phyloP scores from a whole-genome alignment of 2,113 vertebrate genomes.

The Microtus pennsylvanicus region DNA sequence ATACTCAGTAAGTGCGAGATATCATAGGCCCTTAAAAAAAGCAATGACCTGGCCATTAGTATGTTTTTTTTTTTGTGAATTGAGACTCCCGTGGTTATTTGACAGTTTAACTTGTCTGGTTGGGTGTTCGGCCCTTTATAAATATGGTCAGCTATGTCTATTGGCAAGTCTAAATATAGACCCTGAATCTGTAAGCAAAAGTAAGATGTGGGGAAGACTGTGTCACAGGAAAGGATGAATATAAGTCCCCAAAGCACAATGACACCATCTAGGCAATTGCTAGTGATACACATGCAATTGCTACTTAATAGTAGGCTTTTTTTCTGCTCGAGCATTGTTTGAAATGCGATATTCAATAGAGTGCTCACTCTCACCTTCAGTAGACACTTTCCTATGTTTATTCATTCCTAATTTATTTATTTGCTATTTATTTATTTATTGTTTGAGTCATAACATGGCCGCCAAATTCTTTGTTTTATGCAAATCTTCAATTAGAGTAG shows the following conservation, averaged over 20 bases:
- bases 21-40: neutral
- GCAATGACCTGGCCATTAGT: neutral
- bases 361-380: slow-evolving; percentile 21
- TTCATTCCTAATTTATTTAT: slow-evolving; percentile 43
- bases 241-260: neutral
- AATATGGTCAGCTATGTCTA: neutral
- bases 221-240: neutral
- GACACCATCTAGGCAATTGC: neutral
- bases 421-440: no score
- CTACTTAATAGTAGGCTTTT: neutral
- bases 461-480: slow-evolving; percentile 53
- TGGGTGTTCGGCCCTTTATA: neutral
- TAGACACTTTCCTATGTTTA: neutral
- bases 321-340: neutral
- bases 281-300: neutral
- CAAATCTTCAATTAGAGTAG: slow-evolving; percentile 37
- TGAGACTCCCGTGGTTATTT: neutral
- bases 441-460: neutral
- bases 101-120: neutral
- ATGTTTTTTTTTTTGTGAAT: neutral
- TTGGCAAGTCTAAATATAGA: neutral
- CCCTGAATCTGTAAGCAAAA: neutral
- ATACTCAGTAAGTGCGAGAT: neutral
- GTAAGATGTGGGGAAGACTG: neutral
- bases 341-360: slow-evolving; percentile 23